These are phyloP conservation scores for Melanostigma gelatinosum DNA, from an alignment of 2,113 vertebrate species.

Conservation along the genomic window DNA sequence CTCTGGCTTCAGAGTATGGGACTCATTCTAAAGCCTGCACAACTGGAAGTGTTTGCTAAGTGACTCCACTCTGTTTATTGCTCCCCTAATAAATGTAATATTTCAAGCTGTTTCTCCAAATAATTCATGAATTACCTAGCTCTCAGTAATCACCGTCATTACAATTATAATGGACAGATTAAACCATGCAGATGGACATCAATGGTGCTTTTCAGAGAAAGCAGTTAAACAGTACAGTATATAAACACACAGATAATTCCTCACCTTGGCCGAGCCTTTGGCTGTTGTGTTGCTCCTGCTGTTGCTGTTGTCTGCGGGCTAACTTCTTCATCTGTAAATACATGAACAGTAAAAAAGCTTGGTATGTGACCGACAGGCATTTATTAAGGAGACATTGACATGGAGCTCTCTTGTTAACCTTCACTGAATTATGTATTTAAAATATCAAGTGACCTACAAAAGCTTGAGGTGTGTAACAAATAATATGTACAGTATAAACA, in stretches of 20 bases:
- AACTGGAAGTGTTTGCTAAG: constrained; percentile 47
- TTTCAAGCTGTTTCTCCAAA: constrained; percentile 50
- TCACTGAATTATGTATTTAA: not conserved
- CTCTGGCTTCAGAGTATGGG: constrained; percentile 15
- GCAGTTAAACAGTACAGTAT: not conserved
- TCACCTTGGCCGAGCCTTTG: constrained; percentile 92
- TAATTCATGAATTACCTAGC: constrained; percentile 25
- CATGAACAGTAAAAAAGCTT: constrained; percentile 10
- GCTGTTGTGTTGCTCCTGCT: constrained; percentile 92
- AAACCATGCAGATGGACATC: not conserved
- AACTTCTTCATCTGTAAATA: constrained; percentile 93
- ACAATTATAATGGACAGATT: not conserved
- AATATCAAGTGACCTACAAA: not conserved
- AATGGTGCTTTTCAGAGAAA: not conserved
- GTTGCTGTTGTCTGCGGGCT: constrained; percentile 93
- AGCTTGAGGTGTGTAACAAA: not conserved
- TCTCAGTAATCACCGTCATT: constrained; percentile 1
- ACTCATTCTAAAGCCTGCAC: constrained; percentile 32
- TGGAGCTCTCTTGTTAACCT: not conserved
- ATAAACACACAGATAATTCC: constrained; percentile 5
- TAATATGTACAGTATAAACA: not conserved
- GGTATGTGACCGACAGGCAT: not conserved
- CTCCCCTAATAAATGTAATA: constrained; percentile 34
- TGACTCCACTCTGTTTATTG: constrained; percentile 43
- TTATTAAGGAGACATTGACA: not conserved